phyloP scores from a whole-genome alignment of 2,797 vertebrate genomes.

The Cichlasoma orientale region DNA sequence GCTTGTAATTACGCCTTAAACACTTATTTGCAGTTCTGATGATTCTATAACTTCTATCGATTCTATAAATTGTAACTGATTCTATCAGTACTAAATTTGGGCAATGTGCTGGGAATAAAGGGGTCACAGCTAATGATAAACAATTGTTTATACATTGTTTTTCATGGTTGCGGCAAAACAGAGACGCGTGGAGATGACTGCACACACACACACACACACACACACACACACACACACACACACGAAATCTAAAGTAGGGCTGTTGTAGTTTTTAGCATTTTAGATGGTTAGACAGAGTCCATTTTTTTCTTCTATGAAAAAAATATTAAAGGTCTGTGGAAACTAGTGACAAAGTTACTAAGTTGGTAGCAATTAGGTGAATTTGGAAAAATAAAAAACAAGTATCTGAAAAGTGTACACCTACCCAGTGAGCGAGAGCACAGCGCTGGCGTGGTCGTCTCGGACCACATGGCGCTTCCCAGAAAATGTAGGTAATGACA shows the following conservation, averaged over 20 bases:
- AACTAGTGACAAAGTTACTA: not conserved
- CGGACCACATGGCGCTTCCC: not conserved
- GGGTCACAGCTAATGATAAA: not conserved
- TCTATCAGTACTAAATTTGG: not conserved
- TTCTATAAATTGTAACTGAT: not conserved
- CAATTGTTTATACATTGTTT: fast-evolving
- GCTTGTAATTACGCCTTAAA: not conserved
- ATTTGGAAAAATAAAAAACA: too few species aligned
- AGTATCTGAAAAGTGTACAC: too few species aligned
- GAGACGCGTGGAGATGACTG: too few species aligned
- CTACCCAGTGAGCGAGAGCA: too few species aligned
- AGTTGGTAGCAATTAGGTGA: too few species aligned
- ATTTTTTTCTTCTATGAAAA: not conserved
- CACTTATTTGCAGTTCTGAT: not conserved
- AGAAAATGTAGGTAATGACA: not conserved
- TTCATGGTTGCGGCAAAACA: not conserved
- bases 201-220: not conserved
- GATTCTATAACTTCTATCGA: too few species aligned
- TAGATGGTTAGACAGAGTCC: not conserved
- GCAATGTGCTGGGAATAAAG: not conserved
- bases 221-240: not conserved
- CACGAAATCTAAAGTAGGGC: not conserved
- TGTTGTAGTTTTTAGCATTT: not conserved
- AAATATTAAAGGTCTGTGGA: not conserved
- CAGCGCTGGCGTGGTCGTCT: not conserved